Conservation (phyloP, 2,888 invertebrate genomes). For the Agrenia bidenticulata region DNA sequence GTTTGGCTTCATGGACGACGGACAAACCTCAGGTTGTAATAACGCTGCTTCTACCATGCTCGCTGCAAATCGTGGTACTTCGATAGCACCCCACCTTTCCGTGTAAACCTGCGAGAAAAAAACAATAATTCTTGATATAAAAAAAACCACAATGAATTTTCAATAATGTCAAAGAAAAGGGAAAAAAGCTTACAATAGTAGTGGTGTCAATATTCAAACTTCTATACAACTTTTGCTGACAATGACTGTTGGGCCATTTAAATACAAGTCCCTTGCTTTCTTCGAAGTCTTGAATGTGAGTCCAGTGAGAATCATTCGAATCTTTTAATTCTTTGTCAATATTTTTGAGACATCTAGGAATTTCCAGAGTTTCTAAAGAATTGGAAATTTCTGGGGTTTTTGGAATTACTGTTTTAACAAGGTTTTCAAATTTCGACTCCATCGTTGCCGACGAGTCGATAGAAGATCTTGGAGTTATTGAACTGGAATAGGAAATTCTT, state of each 20-base stretch:
- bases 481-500: background rate
- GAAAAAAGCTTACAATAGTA: slow-evolving; percentile 46
- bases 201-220: slow-evolving; percentile 47
- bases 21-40: slow-evolving; percentile 41
- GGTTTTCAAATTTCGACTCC: slow-evolving; percentile 28
- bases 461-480: background rate
- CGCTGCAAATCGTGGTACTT: slow-evolving; percentile 51
- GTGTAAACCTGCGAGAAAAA: slow-evolving; percentile 39
- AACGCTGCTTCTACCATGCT: slow-evolving; percentile 44
- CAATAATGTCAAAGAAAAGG: no score
- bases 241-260: slow-evolving; percentile 45
- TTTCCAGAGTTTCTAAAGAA: slow-evolving; percentile 5
- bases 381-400: slow-evolving; percentile 4
- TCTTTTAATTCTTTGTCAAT: slow-evolving; percentile 39
- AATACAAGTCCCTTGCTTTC: slow-evolving; percentile 46
- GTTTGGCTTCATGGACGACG: background rate
- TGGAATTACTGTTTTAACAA: slow-evolving; percentile 36
- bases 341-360: no score
- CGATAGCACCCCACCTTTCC: slow-evolving; percentile 48
- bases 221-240: slow-evolving; percentile 40
- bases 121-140: no score
- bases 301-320: slow-evolving; percentile 33
- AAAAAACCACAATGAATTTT: no score
- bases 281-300: slow-evolving; percentile 48
- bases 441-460: slow-evolving; percentile 6